Base-by-base conservation (phyloP, 2,888 invertebrate genomes). In the Fragum sueziense region DNA sequence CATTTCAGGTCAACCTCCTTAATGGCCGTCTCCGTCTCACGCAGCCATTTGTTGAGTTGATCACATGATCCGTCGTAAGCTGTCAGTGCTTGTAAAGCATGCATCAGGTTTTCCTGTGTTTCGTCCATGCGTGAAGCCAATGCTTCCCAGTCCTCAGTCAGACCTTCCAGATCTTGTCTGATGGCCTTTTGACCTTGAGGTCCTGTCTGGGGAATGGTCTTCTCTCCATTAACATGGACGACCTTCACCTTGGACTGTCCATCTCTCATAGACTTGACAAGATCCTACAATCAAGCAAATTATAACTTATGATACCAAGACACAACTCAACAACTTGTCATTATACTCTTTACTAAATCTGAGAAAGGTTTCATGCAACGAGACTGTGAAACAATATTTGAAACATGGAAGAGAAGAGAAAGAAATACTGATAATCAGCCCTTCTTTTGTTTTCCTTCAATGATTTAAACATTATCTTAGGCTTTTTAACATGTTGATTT, bases 171-270 rank as follows among this genome's bases (percentile, higher is more conserved):
- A 91, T 98, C 97, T 91, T 97, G 97, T n/a, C 97, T 95, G 74
- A 98, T 96, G 11, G 96, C 95, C 94, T 97, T 97, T 88, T 98
- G 95, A 2, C 98, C 98, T 90, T 97, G 97, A 0, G 97, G 97
- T 70, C 97, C 97, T 0, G 98, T 98, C 89, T 98, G 97, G 0
- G 96, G 95, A 89, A 98, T 97, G 0, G 98, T 94, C 92, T 97
- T 97, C 93, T 98, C 98, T 1, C 98, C 98, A 59, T 96, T 95
- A 87, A 97, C 96, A 25, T 97, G 95, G 1, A 97, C 95, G 68
- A 96, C 95, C 92, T 98, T 97, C 90, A 98, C 96, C 65, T 95
- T 95, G 0, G 96, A 95, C 70, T 91, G 88, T 20, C 92, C 92
- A 61, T 92, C 91, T 72, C 79, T 76, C 74, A 88, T 69, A 14